phyloP scores from a whole-genome alignment of 2,797 vertebrate species.

The Esox masquinongy region DNA sequence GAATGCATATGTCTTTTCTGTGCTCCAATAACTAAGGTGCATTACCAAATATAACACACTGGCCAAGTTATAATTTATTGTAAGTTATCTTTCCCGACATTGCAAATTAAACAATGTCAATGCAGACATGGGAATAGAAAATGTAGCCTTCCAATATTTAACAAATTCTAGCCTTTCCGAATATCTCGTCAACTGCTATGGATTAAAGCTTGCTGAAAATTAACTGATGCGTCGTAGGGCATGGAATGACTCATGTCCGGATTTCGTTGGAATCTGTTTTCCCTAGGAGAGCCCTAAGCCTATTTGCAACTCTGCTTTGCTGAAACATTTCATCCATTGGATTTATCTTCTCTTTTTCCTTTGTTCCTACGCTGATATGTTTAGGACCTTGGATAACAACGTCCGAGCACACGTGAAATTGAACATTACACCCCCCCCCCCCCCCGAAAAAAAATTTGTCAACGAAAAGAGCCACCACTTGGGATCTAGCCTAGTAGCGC shows the following conservation, averaged over 20 bases:
- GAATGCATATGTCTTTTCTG: no score
- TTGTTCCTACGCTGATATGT: slow-evolving; percentile 73
- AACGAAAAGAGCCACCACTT: slow-evolving; percentile 52
- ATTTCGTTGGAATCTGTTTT: slow-evolving; percentile 14
- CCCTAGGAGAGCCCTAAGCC: slow-evolving; percentile 31
- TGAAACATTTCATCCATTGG: slow-evolving; percentile 63
- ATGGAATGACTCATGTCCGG: not conserved
- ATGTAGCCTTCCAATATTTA: no score
- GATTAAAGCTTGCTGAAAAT: no score
- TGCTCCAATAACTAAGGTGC: no score
- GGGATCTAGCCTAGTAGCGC: slow-evolving; percentile 43
- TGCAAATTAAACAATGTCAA: no score
- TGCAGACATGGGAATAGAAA: no score
- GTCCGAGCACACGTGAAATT: slow-evolving; percentile 51
- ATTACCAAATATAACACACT: no score
- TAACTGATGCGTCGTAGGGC: not conserved
- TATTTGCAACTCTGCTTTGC: slow-evolving; percentile 46
- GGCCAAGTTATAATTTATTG: no score
- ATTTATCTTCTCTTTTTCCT: slow-evolving; percentile 70
- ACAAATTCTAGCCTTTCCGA: no score
- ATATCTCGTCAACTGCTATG: no score
- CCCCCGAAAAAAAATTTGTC: slow-evolving; percentile 31
- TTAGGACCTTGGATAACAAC: slow-evolving; percentile 71
- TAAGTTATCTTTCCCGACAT: no score
- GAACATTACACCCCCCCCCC: slow-evolving; percentile 58